phyloP scores from a whole-genome alignment of 2,113 vertebrate genomes.

The Anseranas semipalmata region DNA sequence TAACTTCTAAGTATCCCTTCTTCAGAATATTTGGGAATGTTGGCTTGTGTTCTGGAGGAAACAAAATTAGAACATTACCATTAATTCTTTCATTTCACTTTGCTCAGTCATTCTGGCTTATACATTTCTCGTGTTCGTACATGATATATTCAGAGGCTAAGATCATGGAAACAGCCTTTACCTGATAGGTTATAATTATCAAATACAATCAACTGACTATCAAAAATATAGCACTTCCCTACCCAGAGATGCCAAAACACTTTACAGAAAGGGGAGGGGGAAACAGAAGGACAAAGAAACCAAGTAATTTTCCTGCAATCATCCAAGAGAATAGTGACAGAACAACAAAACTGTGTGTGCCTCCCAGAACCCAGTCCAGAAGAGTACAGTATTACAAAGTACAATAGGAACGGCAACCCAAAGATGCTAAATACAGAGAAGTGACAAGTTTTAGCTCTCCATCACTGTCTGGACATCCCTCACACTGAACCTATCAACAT shows the following conservation, averaged over 20 bases:
- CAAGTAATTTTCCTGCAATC: background rate
- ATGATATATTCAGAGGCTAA: background rate
- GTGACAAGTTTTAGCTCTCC: background rate
- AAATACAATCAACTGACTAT: background rate
- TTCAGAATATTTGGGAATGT: conserved; percentile 87
- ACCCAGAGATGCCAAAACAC: background rate
- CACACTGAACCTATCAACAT: background rate
- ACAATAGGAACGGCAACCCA: background rate
- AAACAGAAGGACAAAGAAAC: background rate
- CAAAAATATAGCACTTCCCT: background rate
- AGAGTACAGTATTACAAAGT: background rate
- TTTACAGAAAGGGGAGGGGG: background rate
- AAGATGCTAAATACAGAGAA: background rate
- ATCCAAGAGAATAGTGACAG: background rate
- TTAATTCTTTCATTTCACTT: background rate
- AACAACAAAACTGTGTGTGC: background rate
- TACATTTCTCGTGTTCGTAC: background rate
- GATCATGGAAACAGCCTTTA: background rate
- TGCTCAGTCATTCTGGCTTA: background rate
- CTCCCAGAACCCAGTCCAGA: background rate
- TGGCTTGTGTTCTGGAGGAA: conserved; percentile 82
- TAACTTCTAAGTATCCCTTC: conserved; percentile 90
- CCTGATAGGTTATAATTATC: background rate
- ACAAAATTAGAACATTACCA: background rate
- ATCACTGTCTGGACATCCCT: background rate